Evolutionary conservation across 2,888 invertebrate species (phyloP).

Genomic region (Dicyrtoma fusca): DNA sequence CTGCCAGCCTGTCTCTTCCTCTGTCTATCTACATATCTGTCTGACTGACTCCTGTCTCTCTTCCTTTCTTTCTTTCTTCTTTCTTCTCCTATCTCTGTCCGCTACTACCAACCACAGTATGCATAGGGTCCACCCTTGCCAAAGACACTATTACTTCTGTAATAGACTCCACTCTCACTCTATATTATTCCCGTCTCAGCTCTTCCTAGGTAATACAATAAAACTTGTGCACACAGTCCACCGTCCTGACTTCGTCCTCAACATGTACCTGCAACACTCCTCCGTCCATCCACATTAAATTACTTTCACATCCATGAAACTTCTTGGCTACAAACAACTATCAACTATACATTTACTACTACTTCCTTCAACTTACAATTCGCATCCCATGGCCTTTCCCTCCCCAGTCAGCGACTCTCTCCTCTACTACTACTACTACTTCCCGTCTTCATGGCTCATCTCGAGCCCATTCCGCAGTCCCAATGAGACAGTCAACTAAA

Average conservation of each 20-base stretch:
- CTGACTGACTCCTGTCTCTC: slow-evolving; percentile 37
- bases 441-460: slow-evolving; percentile 38
- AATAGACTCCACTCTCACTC: not conserved
- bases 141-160: not conserved
- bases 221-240: slow-evolving; percentile 23
- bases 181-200: slow-evolving; percentile 8
- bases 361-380: slow-evolving; percentile 12
- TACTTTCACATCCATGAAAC: slow-evolving; percentile 29
- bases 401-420: too few species aligned
- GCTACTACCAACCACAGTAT: not conserved
- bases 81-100: not conserved
- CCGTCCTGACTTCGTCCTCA: slow-evolving; percentile 3
- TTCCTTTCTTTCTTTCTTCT: slow-evolving; percentile 36
- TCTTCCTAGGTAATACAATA: slow-evolving; percentile 24
- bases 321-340: slow-evolving; percentile 25
- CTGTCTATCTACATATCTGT: too few species aligned
- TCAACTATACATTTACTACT: slow-evolving; percentile 23
- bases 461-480: slow-evolving; percentile 20
- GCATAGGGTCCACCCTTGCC: slow-evolving; percentile 23
- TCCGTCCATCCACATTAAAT: slow-evolving; percentile 24
- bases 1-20: too few species aligned
- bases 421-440: too few species aligned
- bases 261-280: not conserved
- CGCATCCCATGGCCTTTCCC: too few species aligned
- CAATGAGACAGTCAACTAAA: not conserved